These are phyloP conservation scores for Alcedo quadribrachys DNA, from an alignment of 2,797 vertebrate species.

Conservation along the genomic window DNA sequence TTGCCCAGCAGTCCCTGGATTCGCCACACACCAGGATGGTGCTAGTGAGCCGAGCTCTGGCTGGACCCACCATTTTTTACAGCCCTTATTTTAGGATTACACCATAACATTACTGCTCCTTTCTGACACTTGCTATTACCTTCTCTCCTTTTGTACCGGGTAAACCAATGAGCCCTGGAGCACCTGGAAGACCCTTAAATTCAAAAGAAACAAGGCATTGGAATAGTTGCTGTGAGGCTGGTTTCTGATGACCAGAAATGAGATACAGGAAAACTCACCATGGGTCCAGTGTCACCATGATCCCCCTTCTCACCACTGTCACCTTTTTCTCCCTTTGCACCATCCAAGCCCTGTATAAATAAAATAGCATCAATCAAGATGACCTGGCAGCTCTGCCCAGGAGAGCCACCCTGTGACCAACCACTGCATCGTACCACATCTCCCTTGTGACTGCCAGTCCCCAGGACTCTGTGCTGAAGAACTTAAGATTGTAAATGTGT, in stretches of 20 bases:
- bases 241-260: neutral
- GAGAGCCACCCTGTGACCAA: accelerated
- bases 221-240: neutral
- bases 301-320: conserved; percentile 74
- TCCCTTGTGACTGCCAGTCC: neutral
- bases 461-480: neutral
- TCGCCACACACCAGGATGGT: accelerated
- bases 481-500: neutral
- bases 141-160: conserved; percentile 96
- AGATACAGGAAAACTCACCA: conserved; percentile 72
- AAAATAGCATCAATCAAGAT: neutral
- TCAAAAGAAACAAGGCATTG: neutral
- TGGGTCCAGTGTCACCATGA: conserved; percentile 70
- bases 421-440: neutral
- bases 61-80: neutral
- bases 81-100: neutral
- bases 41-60: neutral
- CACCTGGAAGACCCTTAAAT: conserved; percentile 81
- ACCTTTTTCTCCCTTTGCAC: conserved; percentile 83
- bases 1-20: neutral
- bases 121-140: conserved; percentile 69
- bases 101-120: neutral
- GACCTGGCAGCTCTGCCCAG: neutral
- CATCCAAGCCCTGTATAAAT: conserved; percentile 74
- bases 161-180: conserved; percentile 89